These are phyloP conservation scores for Eupithecia pulchellata DNA, from an alignment of 2,888 invertebrate genomes.

Conservation along the genomic window DNA sequence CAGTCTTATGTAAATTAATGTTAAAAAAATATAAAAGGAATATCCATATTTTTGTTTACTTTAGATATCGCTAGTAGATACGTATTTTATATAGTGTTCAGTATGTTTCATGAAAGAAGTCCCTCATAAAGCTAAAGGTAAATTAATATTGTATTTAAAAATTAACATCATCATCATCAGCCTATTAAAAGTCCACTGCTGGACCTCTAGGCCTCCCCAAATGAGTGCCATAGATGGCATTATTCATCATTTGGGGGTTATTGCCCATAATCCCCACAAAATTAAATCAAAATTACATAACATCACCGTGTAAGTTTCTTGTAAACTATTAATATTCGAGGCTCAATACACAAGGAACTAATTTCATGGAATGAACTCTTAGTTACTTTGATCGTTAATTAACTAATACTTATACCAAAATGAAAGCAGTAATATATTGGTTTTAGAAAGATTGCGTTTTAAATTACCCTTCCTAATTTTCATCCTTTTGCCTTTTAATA, in stretches of 20 bases:
- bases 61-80: not conserved
- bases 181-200: too few relatives aligned
- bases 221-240: too few relatives aligned
- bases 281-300: too few relatives aligned
- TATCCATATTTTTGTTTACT: not conserved
- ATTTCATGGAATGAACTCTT: not conserved
- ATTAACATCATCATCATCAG: too few relatives aligned
- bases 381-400: not conserved
- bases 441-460: slow-evolving; percentile 46
- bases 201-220: too few relatives aligned
- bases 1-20: not conserved
- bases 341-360: not conserved
- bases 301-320: too few relatives aligned
- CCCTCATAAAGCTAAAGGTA: not conserved
- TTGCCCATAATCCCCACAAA: too few relatives aligned
- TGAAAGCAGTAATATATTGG: slow-evolving; percentile 69
- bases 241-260: too few relatives aligned
- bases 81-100: not conserved
- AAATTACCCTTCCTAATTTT: not conserved
- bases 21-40: not conserved
- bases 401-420: slow-evolving; percentile 63
- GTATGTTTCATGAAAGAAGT: not conserved
- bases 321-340: too few relatives aligned
- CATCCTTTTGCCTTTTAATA: not conserved
- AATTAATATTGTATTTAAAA: not conserved